A percentile compares a stretch with the other conserved stretches of the same genome.
These are phyloP conservation scores for Tor tambroides DNA, from an alignment of 2,113 vertebrate genomes.

Conservation along the genomic window DNA sequence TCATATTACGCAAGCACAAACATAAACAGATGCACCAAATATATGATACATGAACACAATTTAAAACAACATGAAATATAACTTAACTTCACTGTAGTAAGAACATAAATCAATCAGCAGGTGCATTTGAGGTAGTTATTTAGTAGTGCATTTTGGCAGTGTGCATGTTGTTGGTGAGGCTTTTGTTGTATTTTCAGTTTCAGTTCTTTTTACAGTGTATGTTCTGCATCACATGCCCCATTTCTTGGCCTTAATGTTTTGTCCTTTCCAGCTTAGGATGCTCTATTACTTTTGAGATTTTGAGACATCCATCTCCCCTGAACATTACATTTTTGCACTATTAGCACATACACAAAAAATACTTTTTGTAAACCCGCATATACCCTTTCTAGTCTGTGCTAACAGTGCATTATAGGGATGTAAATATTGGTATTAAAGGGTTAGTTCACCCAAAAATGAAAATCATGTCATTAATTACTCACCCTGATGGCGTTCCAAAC, in stretches of 20 bases:
- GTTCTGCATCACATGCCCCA: constrained; percentile 20
- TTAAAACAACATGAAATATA: not conserved
- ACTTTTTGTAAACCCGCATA: not conserved
- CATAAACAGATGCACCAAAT: not conserved
- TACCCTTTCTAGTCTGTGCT: not conserved
- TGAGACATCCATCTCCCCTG: too few relatives aligned
- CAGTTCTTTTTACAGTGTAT: not conserved
- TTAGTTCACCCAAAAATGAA: too few relatives aligned
- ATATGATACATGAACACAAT: not conserved
- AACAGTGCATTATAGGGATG: not conserved
- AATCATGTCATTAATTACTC: too few relatives aligned
- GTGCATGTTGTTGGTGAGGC: not conserved
- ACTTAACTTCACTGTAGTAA: not conserved
- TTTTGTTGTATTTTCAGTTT: not conserved
- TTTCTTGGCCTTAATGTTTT: not conserved
- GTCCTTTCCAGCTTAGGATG: not conserved
- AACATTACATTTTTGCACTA: not conserved
- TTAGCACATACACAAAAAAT: not conserved
- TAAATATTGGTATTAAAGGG: constrained; percentile 8
- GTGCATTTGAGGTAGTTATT: not conserved
- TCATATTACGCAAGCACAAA: not conserved
- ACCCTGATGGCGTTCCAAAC: too few relatives aligned
- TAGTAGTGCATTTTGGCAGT: too few relatives aligned
- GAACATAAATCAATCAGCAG: not conserved
- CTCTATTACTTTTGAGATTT: not conserved